Conservation (phyloP, 2,888 invertebrate genomes). For the Pelosia muscerda region DNA sequence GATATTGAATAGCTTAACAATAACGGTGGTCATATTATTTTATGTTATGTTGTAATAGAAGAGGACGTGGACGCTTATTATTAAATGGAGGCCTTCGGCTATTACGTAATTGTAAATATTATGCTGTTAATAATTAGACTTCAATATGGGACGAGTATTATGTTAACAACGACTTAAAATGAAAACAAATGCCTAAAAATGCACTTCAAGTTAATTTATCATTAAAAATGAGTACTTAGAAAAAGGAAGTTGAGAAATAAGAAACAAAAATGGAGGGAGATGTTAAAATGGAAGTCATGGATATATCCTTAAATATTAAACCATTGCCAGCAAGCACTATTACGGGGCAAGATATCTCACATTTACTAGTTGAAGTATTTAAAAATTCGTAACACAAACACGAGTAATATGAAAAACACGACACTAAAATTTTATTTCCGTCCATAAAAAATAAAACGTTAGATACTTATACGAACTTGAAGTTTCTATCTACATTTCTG, state of each 20-base stretch:
- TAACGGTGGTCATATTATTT: slow-evolving; percentile 15
- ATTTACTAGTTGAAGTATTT: slow-evolving; percentile 38
- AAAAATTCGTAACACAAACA: slow-evolving; percentile 43
- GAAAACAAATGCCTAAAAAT: background rate
- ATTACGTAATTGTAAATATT: background rate
- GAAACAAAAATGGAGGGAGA: too few species aligned
- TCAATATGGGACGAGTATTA: background rate
- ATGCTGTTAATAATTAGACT: background rate
- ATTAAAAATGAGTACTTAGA: background rate
- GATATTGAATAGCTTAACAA: slow-evolving; percentile 5
- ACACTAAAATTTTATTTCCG: slow-evolving; percentile 67
- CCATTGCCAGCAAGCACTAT: slow-evolving; percentile 24
- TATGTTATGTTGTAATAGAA: slow-evolving; percentile 4
- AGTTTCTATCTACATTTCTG: slow-evolving; percentile 35
- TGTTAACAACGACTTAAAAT: background rate
- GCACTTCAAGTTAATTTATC: background rate
- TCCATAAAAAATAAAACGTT: slow-evolving; percentile 62
- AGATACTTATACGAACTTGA: slow-evolving; percentile 34
- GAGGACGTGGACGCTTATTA: background rate
- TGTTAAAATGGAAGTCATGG: background rate
- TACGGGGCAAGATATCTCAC: slow-evolving; percentile 28
- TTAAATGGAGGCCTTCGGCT: background rate
- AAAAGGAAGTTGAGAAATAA: too few species aligned
- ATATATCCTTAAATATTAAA: background rate
- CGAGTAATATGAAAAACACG: slow-evolving; percentile 61